phyloP scores from a whole-genome alignment of 1,140 invertebrate species.

The Venturia canescens region DNA sequence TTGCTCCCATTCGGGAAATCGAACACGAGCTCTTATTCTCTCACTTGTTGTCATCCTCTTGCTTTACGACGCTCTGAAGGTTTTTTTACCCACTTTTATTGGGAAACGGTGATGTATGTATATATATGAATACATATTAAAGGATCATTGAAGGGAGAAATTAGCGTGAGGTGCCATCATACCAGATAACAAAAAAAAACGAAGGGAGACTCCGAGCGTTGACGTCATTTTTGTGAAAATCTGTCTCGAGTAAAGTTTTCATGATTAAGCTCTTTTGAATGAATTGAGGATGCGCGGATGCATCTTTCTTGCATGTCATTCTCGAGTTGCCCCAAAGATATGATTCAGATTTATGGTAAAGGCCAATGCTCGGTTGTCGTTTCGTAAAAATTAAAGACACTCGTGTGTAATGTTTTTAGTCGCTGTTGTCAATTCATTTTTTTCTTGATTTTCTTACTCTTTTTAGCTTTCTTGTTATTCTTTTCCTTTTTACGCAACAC shows the following conservation, averaged over 20 bases:
- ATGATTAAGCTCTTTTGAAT: no score
- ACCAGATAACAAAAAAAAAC: constrained; percentile 75
- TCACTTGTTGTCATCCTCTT: constrained; percentile 2
- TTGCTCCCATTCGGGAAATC: background rate
- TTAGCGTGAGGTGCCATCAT: constrained; percentile 78
- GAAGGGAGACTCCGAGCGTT: constrained; percentile 72
- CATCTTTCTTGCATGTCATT: no score
- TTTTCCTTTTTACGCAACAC: constrained; percentile 70
- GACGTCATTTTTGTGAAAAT: constrained; percentile 55
- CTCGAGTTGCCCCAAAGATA: no score
- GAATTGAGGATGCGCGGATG: no score
- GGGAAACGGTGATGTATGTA: constrained; percentile 15
- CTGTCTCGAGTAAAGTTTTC: no score
- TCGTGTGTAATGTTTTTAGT: constrained; percentile 47
- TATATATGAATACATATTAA: constrained; percentile 35
- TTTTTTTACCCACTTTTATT: background rate
- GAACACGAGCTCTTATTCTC: background rate
- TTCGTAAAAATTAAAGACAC: constrained; percentile 69
- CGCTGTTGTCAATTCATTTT: constrained; percentile 1
- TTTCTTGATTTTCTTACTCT: constrained; percentile 9
- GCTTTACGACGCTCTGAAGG: constrained; percentile 42
- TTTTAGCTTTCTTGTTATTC: constrained; percentile 12
- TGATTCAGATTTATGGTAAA: background rate
- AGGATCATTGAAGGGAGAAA: constrained; percentile 39
- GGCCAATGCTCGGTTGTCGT: constrained; percentile 70